These are phyloP conservation scores for Esox niger DNA, from an alignment of 2,113 vertebrate genomes.

Conservation along the genomic window DNA sequence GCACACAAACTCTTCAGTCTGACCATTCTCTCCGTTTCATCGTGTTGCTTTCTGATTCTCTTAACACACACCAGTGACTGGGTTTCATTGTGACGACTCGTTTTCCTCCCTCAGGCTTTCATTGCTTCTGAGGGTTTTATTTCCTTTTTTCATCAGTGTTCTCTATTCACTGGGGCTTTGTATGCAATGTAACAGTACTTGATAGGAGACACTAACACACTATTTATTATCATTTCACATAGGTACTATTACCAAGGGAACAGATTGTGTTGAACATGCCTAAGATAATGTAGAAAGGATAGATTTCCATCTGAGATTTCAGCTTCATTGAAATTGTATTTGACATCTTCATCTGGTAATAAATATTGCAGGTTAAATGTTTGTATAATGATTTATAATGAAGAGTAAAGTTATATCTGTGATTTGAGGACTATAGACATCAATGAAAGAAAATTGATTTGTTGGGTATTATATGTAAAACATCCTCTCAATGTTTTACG, in stretches of 20 bases:
- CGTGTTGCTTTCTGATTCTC: conserved; percentile 89
- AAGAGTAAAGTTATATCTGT: background rate
- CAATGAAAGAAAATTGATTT: background rate
- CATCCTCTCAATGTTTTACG: conserved; percentile 69
- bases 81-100: conserved; percentile 21
- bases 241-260: conserved; percentile 55
- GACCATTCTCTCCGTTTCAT: conserved; percentile 87
- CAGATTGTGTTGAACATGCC: conserved; percentile 21
- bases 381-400: conserved; percentile 7
- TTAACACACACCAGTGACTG: conserved; percentile 53
- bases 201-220: conserved; percentile 51
- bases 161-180: conserved; percentile 77
- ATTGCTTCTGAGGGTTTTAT: conserved; percentile 43
- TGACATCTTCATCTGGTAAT: conserved; percentile 50
- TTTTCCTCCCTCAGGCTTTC: conserved; percentile 48
- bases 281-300: conserved; percentile 33
- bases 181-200: conserved; percentile 51
- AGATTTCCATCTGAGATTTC: conserved; percentile 50
- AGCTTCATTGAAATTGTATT: conserved; percentile 54
- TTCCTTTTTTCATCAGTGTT: conserved; percentile 63
- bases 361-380: conserved; percentile 59
- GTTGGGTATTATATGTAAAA: background rate
- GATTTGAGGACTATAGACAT: background rate
- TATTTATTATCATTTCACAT: conserved; percentile 48
- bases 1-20: conserved; percentile 42